These are phyloP conservation scores for Centropus bengalensis DNA, from an alignment of 2,113 vertebrate species.

Conservation along the genomic window DNA sequence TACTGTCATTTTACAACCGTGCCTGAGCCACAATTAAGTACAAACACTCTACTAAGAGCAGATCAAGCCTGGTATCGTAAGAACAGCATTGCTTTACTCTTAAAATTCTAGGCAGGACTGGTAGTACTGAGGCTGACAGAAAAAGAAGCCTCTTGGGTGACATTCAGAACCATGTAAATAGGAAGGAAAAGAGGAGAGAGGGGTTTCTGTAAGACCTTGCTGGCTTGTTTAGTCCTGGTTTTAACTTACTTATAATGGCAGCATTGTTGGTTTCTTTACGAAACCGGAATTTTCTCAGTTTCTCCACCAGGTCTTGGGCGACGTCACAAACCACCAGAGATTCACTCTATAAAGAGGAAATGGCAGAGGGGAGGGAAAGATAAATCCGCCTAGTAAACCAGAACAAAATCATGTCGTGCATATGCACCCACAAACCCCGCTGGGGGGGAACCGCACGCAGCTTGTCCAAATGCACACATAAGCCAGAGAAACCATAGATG, in stretches of 20 bases:
- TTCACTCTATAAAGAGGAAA: constrained; percentile 82
- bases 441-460: background rate
- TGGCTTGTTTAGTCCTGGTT: background rate
- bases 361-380: background rate
- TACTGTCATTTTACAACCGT: background rate
- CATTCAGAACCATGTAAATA: background rate
- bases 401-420: background rate
- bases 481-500: background rate
- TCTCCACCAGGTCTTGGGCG: constrained; percentile 91
- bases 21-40: background rate
- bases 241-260: constrained; percentile 94
- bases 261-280: constrained; percentile 98
- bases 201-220: background rate
- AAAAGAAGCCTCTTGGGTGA: background rate
- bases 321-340: constrained; percentile 97
- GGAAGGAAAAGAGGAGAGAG: background rate
- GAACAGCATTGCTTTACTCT: background rate
- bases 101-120: background rate
- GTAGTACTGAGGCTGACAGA: background rate
- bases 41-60: background rate
- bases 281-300: constrained; percentile 93
- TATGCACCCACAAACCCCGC: background rate
- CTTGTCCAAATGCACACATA: background rate
- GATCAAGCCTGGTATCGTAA: background rate
- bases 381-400: background rate